phyloP scores from a whole-genome alignment of 2,888 invertebrate species.

The Macrosoma leucophasiata region DNA sequence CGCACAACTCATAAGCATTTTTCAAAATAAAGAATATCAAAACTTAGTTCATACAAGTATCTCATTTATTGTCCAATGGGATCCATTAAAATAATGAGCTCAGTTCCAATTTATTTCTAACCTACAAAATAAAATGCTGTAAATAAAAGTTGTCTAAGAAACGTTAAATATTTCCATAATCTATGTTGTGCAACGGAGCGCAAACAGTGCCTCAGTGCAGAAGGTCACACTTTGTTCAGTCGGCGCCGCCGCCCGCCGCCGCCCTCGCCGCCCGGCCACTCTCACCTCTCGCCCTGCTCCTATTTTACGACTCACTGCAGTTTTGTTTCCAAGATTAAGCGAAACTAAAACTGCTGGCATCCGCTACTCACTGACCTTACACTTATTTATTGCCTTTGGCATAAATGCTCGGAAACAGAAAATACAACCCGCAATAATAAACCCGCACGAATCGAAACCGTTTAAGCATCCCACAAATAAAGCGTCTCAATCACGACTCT shows the following conservation, averaged over 20 bases:
- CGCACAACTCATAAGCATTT: too few relatives aligned
- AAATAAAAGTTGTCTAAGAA: neutral
- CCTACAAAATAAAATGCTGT: neutral
- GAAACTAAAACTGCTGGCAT: constrained; percentile 59
- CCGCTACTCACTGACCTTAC: constrained; percentile 47
- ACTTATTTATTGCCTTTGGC: constrained; percentile 46
- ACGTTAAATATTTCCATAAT: constrained; percentile 25
- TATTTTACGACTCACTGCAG: constrained; percentile 56
- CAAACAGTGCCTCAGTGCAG: constrained; percentile 50
- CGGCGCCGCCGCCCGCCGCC: constrained; percentile 35
- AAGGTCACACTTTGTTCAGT: constrained; percentile 59
- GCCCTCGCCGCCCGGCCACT: constrained; percentile 27
- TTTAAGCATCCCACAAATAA: constrained; percentile 32
- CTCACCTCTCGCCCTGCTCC: too few relatives aligned
- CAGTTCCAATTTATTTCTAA: too few relatives aligned
- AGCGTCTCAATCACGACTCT: constrained; percentile 64
- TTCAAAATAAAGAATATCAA: constrained; percentile 14
- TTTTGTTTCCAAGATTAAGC: constrained; percentile 67
- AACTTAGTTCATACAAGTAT: constrained; percentile 5
- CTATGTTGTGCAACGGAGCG: constrained; percentile 38
- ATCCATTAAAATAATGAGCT: too few relatives aligned
- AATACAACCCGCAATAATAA: constrained; percentile 36
- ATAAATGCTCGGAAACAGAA: constrained; percentile 6
- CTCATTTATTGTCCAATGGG: too few relatives aligned
- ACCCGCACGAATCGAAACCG: constrained; percentile 21